A percentile compares a stretch with the other conserved stretches of the same genome.
Evolutionary conservation across 2,797 vertebrate species (phyloP).

Genomic region (Molossus alvarezi): DNA sequence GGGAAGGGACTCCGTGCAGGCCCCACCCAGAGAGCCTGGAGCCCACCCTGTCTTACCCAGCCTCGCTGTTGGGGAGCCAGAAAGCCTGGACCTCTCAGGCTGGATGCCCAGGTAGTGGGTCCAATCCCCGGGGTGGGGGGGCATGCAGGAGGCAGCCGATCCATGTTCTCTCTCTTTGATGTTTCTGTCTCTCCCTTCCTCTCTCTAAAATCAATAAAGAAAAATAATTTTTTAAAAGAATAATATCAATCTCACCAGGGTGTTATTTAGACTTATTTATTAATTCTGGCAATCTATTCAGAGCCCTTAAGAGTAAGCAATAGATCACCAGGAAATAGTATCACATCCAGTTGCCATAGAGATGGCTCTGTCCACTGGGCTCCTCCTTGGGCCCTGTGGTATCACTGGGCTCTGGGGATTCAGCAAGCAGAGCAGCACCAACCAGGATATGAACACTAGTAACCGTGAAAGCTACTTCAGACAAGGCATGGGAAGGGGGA

Average conservation of each 20-base stretch:
- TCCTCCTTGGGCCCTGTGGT: background rate
- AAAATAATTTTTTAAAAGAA: background rate
- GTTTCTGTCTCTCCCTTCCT: too few relatives aligned
- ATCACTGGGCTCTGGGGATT: slow-evolving; percentile 31
- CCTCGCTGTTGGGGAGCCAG: background rate
- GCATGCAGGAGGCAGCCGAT: too few relatives aligned
- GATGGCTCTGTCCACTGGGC: slow-evolving; percentile 25
- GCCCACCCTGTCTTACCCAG: background rate
- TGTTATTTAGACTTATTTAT: slow-evolving; percentile 81
- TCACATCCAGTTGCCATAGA: slow-evolving; percentile 69
- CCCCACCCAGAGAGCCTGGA: background rate
- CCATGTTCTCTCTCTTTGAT: too few relatives aligned
- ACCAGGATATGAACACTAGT: slow-evolving; percentile 75
- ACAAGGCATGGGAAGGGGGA: background rate
- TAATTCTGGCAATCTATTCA: slow-evolving; percentile 75
- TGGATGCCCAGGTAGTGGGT: too few relatives aligned
- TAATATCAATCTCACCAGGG: slow-evolving; percentile 76
- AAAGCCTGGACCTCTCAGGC: background rate
- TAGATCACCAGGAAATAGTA: slow-evolving; percentile 81
- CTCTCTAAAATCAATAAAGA: too few relatives aligned
- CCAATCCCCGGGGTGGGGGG: too few relatives aligned
- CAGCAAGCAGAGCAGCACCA: slow-evolving; percentile 24
- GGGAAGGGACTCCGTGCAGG: accelerated
- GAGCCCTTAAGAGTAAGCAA: slow-evolving; percentile 81
- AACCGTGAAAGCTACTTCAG: slow-evolving; percentile 52